Evolutionary conservation across 2,888 invertebrate genomes (phyloP), one percentile per base, ranked within the genome.

Genomic region (Papilio demoleus): DNA sequence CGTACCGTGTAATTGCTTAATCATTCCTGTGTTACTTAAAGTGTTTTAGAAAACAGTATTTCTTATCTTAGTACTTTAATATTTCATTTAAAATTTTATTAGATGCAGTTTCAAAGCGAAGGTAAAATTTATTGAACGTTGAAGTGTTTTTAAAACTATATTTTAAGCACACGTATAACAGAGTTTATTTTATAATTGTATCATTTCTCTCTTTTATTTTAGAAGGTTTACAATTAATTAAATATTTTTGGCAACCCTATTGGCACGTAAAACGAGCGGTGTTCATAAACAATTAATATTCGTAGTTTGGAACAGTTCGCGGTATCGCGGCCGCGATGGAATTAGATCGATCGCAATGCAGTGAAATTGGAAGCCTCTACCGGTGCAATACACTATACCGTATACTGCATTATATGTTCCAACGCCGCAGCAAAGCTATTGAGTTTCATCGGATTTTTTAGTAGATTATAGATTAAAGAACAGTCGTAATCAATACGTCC

Each of bases 331-430:
- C 59, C 19, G 63, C 81, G 77, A 81, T 81, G 79, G 78, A 81
- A 82, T 83, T 83, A 79, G 80, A 88, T 88, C 82, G 86, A 88
- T 88, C 77, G 84, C 83, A 82, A 78, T 88, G 86, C 88, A 86
- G 87, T 84, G 81, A 79, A 87, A 85, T 83, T 82, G 84, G 83
- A 84, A 87, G 79, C 81, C 79, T 77, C 73, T 76, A 71, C 77
- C 76, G 74, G 61, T 70, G 72, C 67, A 58, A 69, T 68, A 71
- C 66, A 67, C 71, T 65, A 70, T 67, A 77, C 78, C 84, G 87
- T 88, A 88, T 85, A 90, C 88, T 88, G 88, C 88, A 87, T 88
- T 88, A 87, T 85, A 88, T 90, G 88, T 89, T 90, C 90, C 88
- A 86, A 81, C 88, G 87, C 24, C 22, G 40, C 58, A 40, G 22